Evolutionary conservation across 2,888 invertebrate species (phyloP).

Genomic region (Leptopilina syphax): DNA sequence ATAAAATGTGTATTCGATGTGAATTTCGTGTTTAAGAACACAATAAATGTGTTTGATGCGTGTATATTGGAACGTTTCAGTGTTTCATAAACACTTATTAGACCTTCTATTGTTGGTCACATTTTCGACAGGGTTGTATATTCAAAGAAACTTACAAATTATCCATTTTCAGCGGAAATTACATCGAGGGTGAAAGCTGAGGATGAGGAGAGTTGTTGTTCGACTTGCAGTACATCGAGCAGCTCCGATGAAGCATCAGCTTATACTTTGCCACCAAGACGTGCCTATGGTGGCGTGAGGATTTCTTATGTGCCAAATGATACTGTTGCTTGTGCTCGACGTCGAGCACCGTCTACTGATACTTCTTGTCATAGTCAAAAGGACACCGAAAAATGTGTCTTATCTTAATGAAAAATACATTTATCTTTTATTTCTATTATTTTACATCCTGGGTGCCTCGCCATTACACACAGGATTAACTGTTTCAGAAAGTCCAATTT

Average conservation of each 20-base stretch:
- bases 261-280: conserved; percentile 89
- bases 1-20: too few species aligned
- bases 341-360: conserved; percentile 78
- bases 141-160: not conserved
- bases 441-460: too few species aligned
- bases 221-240: conserved; percentile 90
- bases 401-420: conserved; percentile 83
- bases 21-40: too few species aligned
- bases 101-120: too few species aligned
- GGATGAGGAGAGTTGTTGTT: conserved; percentile 86
- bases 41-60: too few species aligned
- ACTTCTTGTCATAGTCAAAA: conserved; percentile 75
- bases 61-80: too few species aligned
- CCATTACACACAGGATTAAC: too few species aligned
- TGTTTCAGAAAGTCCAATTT: too few species aligned
- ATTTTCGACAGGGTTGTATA: too few species aligned
- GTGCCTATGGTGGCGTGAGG: conserved; percentile 91
- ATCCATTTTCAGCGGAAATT: conserved; percentile 76
- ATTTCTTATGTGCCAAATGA: conserved; percentile 96
- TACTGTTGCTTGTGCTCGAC: conserved; percentile 88
- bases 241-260: conserved; percentile 93
- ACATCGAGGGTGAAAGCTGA: conserved; percentile 74
- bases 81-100: too few species aligned
- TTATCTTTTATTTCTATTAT: not conserved
- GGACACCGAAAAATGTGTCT: conserved; percentile 90